phyloP scores from a whole-genome alignment of 2,113 vertebrate species.

The Gopherus flavomarginatus region DNA sequence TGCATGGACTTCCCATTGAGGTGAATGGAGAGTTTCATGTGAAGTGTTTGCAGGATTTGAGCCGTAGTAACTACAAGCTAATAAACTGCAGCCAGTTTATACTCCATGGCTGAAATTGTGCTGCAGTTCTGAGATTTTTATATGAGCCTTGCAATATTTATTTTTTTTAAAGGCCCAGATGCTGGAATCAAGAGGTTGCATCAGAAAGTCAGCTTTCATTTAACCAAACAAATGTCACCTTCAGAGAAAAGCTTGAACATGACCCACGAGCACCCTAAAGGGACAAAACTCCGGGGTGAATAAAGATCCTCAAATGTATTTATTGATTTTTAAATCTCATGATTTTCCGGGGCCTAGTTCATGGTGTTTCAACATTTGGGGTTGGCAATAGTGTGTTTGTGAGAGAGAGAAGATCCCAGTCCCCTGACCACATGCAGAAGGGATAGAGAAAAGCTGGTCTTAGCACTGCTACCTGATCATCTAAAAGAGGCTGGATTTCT shows the following conservation, averaged over 20 bases:
- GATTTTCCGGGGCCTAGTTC: not conserved
- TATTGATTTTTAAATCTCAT: not conserved
- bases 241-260: not conserved
- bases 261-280: not conserved
- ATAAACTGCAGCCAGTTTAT: not conserved
- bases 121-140: not conserved
- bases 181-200: not conserved
- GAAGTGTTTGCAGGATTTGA: not conserved
- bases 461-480: not conserved
- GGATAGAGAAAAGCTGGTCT: too few relatives aligned
- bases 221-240: not conserved
- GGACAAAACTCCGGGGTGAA: not conserved
- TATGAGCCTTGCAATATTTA: not conserved
- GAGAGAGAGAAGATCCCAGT: not conserved
- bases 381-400: not conserved
- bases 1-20: not conserved
- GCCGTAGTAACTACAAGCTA: not conserved
- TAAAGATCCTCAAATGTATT: not conserved
- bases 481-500: not conserved
- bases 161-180: not conserved
- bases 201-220: not conserved
- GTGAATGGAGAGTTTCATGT: not conserved
- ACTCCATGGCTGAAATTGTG: not conserved
- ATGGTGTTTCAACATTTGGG: not conserved
- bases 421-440: not conserved